Evolutionary conservation across 2,888 invertebrate species (phyloP).

Genomic region (Euplexia lucipara): DNA sequence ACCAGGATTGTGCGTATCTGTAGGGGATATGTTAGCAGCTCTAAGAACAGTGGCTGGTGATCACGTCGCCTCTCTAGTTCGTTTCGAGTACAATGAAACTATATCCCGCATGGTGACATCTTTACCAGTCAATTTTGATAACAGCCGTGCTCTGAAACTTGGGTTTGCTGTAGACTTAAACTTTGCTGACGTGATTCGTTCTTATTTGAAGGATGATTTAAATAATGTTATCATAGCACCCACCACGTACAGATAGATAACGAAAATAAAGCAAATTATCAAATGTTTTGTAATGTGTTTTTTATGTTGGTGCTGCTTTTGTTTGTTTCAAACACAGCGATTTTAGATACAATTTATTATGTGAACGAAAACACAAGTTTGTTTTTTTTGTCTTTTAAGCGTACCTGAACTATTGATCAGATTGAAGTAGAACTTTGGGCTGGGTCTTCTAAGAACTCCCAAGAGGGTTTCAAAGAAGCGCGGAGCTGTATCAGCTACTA

Average conservation of each 20-base stretch:
- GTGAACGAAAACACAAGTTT: too few species aligned
- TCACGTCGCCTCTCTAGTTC: constrained; percentile 72
- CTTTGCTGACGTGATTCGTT: constrained; percentile 77
- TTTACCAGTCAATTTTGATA: constrained; percentile 80
- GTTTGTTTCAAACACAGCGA: too few species aligned
- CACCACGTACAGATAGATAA: constrained; percentile 20
- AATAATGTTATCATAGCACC: constrained; percentile 41
- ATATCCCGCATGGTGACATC: constrained; percentile 76
- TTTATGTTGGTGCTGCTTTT: too few species aligned
- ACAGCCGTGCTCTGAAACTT: constrained; percentile 74
- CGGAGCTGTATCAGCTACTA: too few species aligned
- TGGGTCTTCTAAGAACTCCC: too few species aligned
- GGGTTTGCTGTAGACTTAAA: constrained; percentile 78
- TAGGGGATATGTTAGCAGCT: constrained; percentile 76
- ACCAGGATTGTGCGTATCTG: constrained; percentile 80
- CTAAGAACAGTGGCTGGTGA: constrained; percentile 77
- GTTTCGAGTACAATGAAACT: constrained; percentile 71
- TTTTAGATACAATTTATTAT: too few species aligned
- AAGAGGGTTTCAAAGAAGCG: too few species aligned
- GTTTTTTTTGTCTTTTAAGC: too few species aligned
- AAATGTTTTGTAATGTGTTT: neutral
- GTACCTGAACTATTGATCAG: too few species aligned
- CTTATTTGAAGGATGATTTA: constrained; percentile 72
- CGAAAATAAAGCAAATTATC: neutral
- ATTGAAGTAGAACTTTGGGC: too few species aligned